These are phyloP conservation scores for Corvus moneduloides DNA, from an alignment of 2,113 vertebrate species.

Conservation along the genomic window DNA sequence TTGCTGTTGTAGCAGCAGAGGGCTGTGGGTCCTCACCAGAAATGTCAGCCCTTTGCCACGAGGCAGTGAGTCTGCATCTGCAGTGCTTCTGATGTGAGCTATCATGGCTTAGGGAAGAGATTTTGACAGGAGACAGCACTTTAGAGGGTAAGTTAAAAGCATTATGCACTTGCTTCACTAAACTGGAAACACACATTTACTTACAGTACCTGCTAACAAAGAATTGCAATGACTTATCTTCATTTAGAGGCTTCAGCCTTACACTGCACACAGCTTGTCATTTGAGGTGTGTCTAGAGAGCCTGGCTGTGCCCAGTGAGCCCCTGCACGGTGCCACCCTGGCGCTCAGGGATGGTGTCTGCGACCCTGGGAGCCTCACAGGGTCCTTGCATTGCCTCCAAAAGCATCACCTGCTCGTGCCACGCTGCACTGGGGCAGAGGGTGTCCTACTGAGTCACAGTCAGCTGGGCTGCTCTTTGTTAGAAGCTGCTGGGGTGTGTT, in stretches of 20 bases:
- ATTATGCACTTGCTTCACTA: constrained; percentile 12
- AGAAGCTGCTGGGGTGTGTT: not conserved
- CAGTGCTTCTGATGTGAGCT: not conserved
- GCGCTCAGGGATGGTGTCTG: not conserved
- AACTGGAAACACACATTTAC: not conserved
- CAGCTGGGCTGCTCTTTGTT: not conserved
- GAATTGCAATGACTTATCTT: not conserved
- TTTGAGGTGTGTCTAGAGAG: not conserved
- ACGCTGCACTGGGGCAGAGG: accelerated
- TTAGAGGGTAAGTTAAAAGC: constrained; percentile 42
- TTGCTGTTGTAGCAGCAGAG: not conserved
- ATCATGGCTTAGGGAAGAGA: not conserved
- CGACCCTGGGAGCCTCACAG: not conserved
- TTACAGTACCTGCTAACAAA: not conserved
- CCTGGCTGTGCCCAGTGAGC: not conserved
- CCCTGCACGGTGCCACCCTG: not conserved
- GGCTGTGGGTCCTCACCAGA: not conserved
- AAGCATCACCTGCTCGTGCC: not conserved
- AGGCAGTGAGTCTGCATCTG: not conserved
- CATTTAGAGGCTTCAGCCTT: not conserved
- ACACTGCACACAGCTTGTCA: not conserved
- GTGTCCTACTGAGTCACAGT: not conserved
- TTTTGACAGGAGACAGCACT: constrained; percentile 1
- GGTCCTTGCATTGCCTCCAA: accelerated
- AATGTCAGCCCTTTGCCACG: constrained; percentile 5